Evolutionary conservation across 2,888 invertebrate species (phyloP), one percentile per base, ranked within the genome.

Genomic region (Scelioninae gen. 2): DNA sequence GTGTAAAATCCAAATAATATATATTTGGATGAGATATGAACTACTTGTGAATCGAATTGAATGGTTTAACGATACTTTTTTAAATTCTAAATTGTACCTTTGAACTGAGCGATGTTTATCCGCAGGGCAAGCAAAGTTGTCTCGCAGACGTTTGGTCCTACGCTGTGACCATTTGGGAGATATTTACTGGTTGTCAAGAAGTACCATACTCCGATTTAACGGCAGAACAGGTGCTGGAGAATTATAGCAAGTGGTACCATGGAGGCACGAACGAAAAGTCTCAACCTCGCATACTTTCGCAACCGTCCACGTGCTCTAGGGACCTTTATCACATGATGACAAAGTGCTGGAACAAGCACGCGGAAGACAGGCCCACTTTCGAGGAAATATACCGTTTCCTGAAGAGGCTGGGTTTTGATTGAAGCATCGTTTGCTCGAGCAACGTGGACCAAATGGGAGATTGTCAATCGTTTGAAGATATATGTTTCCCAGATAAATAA

Each of bases 91-190:
- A n/a, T n/a, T 22, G 22, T 4, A 22, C 22, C 2, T 4, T 22
- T 22, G 5, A 22, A 22, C 41, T 18, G 18, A 15, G 10, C 9
- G 18, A 41, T 15, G 9, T 9, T 9, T 11, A 16, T 53, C 13
- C 19, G 2, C 15, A 96, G 96, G 95, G 95, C 25, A 92, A 94
- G 85, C 95, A 93, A 87, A 94, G 94, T 53, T 93, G 94, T 19
- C 93, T 93, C 81, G 93, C 94, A 77, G 96, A 96, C 85, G 95
- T 96, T 1, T 96, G 96, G 96, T 92, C 95, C 0, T 96, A 95
- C 83, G 96, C 94, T 4, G 93, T 96, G 22, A 94, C 95, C 0
- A 88, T 95, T 39, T 96, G 96, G 96, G 96, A 96, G 85, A 90
- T 96, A 19, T 89, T 96, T 74, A 94, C 92, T 71, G 90, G 91